Base-by-base conservation (phyloP, 2,888 invertebrate genomes). In the Hypena proboscidalis region DNA sequence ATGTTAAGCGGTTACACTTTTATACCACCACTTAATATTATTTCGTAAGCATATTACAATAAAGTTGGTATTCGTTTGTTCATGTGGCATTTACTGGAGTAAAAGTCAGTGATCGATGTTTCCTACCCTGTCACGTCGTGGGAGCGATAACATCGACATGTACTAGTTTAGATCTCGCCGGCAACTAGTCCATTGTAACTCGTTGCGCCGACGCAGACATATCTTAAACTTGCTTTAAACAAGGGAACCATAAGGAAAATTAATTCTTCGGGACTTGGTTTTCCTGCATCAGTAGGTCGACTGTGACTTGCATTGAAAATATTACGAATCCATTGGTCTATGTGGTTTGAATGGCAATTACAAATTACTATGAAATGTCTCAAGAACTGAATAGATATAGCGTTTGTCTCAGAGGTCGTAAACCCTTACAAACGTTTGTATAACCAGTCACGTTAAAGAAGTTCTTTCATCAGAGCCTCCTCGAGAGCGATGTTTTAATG, bases 101-200 rank as follows among this genome's bases (percentile, higher is more conserved):
- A 58, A 55, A 56, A 57, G 64, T 61, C 45, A 45, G 59, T 68
- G 68, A 70, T 67, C 57, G 58, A 70, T 66, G 71, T 68, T 63
- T 66, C 58, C 71, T 59, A 52, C 21, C 44, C 48, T 65, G 54
- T 58, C 54, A 46, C 52, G 37, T 44, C 36, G 52, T 56, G 38
- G 50, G 44, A 58, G 53, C 48, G 58, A 62, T 60, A 56, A 29
- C 57, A 59, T 58, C 58, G 45, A 60, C 58, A 59, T 39, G 41
- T 55, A 54, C 54, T 41, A 48, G 55, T 60, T 63, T 53, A 49
- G 36, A 54, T 42, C 38, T 57, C 27, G 46, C 49, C 51, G 21
- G 41, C 48, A 60, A 63, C 63, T 57, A 56, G 58, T 51, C 41
- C 54, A 66, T 58, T 58, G 53, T 60, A 49, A 47, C 47, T 41